These are phyloP conservation scores for Pandemis cinnamomeana DNA, from an alignment of 2,888 invertebrate genomes.

Conservation along the genomic window DNA sequence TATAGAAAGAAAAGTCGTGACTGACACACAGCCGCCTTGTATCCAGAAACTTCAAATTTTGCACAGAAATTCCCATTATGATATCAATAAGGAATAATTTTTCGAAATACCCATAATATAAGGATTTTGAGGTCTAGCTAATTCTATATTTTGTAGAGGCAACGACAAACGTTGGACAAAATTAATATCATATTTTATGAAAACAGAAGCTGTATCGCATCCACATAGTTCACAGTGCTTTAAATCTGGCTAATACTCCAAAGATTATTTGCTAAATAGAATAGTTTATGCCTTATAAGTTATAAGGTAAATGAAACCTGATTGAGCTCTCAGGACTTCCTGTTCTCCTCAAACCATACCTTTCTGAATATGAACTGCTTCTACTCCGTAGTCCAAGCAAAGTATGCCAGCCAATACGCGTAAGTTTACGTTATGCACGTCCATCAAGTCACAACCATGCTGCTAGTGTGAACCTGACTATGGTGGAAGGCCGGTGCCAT, in stretches of 20 bases:
- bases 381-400: background rate
- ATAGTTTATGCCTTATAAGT: background rate
- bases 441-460: constrained; percentile 7
- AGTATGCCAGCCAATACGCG: background rate
- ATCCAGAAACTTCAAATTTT: no score
- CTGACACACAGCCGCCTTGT: no score
- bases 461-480: constrained; percentile 25
- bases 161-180: no score
- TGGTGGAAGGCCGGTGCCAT: constrained; percentile 20
- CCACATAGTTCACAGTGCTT: background rate
- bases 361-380: background rate
- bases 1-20: no score
- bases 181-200: no score
- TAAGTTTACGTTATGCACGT: constrained; percentile 13
- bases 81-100: no score
- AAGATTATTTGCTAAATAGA: background rate
- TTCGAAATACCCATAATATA: no score
- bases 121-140: no score
- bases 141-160: no score
- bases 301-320: background rate
- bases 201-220: no score
- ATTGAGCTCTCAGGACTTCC: background rate
- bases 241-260: background rate
- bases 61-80: no score
- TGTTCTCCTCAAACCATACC: background rate